Evolutionary conservation across 2,113 vertebrate species (phyloP).

Genomic region (Orycteropus afer): DNA sequence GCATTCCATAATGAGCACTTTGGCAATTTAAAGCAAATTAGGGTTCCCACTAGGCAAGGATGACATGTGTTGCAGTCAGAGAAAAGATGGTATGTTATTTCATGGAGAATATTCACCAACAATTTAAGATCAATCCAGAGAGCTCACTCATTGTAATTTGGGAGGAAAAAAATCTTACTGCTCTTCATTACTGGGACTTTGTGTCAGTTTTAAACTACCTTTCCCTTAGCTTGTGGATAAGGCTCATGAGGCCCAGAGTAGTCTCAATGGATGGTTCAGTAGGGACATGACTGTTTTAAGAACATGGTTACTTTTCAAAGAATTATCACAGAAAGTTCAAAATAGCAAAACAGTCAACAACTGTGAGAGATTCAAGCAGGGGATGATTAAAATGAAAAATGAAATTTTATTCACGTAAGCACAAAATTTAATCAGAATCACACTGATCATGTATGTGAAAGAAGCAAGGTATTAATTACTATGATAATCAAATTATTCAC

Average conservation of each 20-base stretch:
- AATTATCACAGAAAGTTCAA: not conserved
- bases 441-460: slow-evolving; percentile 25
- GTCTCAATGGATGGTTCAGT: slow-evolving; percentile 42
- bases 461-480: slow-evolving; percentile 36
- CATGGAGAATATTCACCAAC: slow-evolving; percentile 82
- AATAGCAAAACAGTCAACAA: not conserved
- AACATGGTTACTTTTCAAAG: not conserved
- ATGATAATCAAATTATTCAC: slow-evolving; percentile 17
- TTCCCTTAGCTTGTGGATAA: slow-evolving; percentile 62
- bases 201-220: slow-evolving; percentile 12
- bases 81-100: slow-evolving; percentile 80
- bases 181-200: slow-evolving; percentile 74
- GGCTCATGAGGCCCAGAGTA: slow-evolving; percentile 70
- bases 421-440: slow-evolving; percentile 66
- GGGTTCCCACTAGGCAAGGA: slow-evolving; percentile 84
- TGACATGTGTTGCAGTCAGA: slow-evolving; percentile 81
- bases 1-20: slow-evolving; percentile 88
- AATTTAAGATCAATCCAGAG: slow-evolving; percentile 69
- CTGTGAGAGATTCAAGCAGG: not conserved
- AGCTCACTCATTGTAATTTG: not conserved
- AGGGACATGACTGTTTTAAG: slow-evolving; percentile 25
- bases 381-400: slow-evolving; percentile 61
- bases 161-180: not conserved
- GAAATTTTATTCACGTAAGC: slow-evolving; percentile 51
- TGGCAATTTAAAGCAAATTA: slow-evolving; percentile 90